Evolutionary conservation across 2,797 vertebrate species (phyloP), one percentile per base, ranked within the genome.

Genomic region (Triplophysa yarkandensis): DNA sequence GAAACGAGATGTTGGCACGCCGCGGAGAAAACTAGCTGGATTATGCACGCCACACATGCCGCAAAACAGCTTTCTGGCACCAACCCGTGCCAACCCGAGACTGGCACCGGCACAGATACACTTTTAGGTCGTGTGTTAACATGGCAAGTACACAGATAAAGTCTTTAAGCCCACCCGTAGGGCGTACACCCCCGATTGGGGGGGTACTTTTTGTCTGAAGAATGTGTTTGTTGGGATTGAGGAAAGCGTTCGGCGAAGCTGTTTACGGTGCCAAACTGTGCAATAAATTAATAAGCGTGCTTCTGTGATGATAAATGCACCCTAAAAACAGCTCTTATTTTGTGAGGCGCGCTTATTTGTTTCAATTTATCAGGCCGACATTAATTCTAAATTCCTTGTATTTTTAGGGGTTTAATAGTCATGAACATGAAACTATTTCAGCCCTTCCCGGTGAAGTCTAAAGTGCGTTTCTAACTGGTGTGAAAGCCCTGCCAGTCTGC

Each of bases 391-490:
- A 66, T 66, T 58, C n/a, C 62, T 57, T 13, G 11, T 16, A 14
- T 50, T 68, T 60, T 50, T 44, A 46, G 4, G 11, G 36, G 36
- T 44, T 44, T 67, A 75, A 36, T 48, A 73, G 72, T 46, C 58
- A 30, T 52, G 74, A 80, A 63, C 58, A 68, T 75, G 67, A 78
- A 74, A 54, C 48, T 46, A 73, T 76, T 57, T 64, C 76, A 67
- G 70, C 11, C 78, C 83, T 76, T 88, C 88, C 83, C 77, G 77
- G 84, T 85, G 84, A 86, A 90, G 87, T 89, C 86, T 86, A 83
- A 89, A 90, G 84, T 87, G 86, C 85, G 83, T 90, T 87, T 89
- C 83, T 89, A 90, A 90, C 89, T 85, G 84, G 83, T 87, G 85
- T 89, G 84, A 87, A 88, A 89, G 84, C 78, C 83, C 85, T 84